phyloP scores from a whole-genome alignment of 2,113 vertebrate species.

The Platysteira castanea region DNA sequence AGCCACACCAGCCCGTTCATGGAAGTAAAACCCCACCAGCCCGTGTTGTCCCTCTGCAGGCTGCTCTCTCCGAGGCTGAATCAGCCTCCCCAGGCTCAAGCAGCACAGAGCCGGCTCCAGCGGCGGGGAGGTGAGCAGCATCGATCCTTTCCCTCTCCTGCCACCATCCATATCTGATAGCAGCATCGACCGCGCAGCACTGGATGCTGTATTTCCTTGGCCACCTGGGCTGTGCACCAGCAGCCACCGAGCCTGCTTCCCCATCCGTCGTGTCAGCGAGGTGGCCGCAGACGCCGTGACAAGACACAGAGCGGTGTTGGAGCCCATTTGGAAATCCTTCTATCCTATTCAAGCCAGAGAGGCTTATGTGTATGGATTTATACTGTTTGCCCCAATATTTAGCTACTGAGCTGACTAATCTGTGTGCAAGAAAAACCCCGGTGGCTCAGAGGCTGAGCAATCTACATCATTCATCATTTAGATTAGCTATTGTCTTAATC shows the following conservation, averaged over 20 bases:
- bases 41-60: fast-evolving
- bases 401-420: conserved; percentile 47
- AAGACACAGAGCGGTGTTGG: not conserved
- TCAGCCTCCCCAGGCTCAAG: not conserved
- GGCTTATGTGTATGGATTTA: conserved; percentile 53
- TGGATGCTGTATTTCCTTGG: not conserved
- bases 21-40: not conserved
- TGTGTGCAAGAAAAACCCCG: not conserved
- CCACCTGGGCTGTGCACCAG: not conserved
- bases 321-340: not conserved
- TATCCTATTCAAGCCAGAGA: conserved; percentile 13
- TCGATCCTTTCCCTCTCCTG: not conserved
- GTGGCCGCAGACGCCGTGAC: fast-evolving
- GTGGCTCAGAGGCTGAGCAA: conserved; percentile 39
- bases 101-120: not conserved
- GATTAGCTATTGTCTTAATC: conserved; percentile 61
- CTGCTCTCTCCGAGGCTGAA: fast-evolving
- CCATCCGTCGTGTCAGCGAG: not conserved
- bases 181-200: not conserved
- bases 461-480: conserved; percentile 52
- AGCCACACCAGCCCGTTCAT: not conserved
- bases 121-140: not conserved
- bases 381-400: conserved; percentile 53
- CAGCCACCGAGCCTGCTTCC: not conserved
- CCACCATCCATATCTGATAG: not conserved